phyloP scores from a whole-genome alignment of 1,140 invertebrate species.

The Pygmarrhopalites habei region DNA sequence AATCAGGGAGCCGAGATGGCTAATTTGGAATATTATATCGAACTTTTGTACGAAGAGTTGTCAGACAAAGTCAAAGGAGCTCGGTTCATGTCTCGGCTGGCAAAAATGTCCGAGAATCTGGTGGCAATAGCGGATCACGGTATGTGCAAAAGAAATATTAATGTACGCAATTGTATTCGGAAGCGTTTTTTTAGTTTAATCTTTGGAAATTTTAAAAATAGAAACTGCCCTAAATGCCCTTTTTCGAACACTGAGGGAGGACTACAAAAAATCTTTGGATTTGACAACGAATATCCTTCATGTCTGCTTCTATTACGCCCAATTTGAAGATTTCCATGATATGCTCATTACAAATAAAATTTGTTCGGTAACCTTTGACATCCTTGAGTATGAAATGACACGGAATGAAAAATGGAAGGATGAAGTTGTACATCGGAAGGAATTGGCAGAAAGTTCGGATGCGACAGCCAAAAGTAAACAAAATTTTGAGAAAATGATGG shows the following conservation, averaged over 20 bases:
- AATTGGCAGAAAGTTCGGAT: constrained; percentile 24
- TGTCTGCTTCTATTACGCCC: constrained; percentile 95
- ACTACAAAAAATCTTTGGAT: constrained; percentile 93
- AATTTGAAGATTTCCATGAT: constrained; percentile 90
- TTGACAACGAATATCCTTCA: constrained; percentile 93
- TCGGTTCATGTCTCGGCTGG: constrained; percentile 80
- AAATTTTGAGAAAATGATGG: constrained; percentile 56
- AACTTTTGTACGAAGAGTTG: constrained; percentile 86
- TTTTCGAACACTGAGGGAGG: constrained; percentile 87
- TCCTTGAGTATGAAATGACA: constrained; percentile 87
- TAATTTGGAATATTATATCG: constrained; percentile 87
- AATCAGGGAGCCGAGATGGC: constrained; percentile 55
- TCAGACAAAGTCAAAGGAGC: constrained; percentile 87
- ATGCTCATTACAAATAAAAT: constrained; percentile 74
- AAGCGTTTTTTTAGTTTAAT: no score
- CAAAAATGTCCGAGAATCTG: constrained; percentile 87
- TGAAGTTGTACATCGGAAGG: constrained; percentile 59
- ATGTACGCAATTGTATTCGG: no score
- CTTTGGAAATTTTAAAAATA: no score
- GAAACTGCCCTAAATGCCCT: constrained; percentile 93
- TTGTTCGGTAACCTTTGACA: constrained; percentile 86
- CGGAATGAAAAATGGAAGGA: constrained; percentile 89
- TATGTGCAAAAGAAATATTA: constrained; percentile 46
- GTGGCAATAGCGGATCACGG: constrained; percentile 86
- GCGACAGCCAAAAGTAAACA: constrained; percentile 38